Base-by-base conservation (phyloP, 2,113 vertebrate genomes). In the Conger conger region DNA sequence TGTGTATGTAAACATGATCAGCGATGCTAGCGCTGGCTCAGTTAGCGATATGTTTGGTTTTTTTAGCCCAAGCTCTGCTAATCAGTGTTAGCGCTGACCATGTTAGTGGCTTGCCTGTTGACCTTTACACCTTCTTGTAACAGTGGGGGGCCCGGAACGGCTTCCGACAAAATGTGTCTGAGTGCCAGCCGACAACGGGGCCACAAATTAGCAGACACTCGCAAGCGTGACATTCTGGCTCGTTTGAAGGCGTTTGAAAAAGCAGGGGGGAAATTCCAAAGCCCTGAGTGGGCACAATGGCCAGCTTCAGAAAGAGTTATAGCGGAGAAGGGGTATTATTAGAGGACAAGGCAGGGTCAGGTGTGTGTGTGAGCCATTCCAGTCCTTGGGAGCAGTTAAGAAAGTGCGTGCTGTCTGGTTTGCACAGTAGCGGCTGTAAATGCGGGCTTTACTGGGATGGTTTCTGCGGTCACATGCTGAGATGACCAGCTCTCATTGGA, bases 221-320 rank as follows among this genome's bases (percentile, higher is more conserved):
- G 15, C 6, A 33, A 63, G 15, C 50, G 18, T 13, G 60, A 30
- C 54, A 60, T 16, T 35, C 27, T 57, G 57, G 23, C 57, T 53
- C 45, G 33, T 36, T 63, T 82, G 53, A 63, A 82, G 37, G 54
- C 81, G 5, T 23, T 33, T 33, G 37, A 40, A 27, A 36, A 82
- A 35, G 30, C 33, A 82, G 81, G 54, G 57, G 30, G n/a, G n/a
- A n/a, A 82, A 82, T 82, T 63, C 54, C 81, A 82, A 36, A 82
- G 35, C 81, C 81, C 50, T 50, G 18, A 50, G 42, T 42, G 35
- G 81, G 30, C 16, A 38, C 50, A 33, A 11, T 50, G 37, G 27
- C 81, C 37, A 23, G 20, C 27, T 33, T 20, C 23, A 37, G 53
- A 33, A 63, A 27, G 57, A 63, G 57, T 63, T 50, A 50, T 50